These are phyloP conservation scores for Carcina quercana DNA, from an alignment of 2,888 invertebrate genomes.

Conservation along the genomic window DNA sequence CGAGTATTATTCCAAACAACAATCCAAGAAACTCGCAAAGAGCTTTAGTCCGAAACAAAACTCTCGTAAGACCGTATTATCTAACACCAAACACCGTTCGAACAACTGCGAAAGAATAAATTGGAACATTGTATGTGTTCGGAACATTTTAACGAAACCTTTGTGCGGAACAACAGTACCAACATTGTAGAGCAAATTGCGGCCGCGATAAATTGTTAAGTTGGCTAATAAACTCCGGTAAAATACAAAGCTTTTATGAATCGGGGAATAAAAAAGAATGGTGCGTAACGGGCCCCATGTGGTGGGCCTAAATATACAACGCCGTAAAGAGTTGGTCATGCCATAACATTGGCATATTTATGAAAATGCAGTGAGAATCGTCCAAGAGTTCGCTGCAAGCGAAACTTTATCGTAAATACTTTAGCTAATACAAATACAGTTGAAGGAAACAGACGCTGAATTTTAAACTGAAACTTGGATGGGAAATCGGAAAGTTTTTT, in stretches of 20 bases:
- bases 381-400: constrained; percentile 11
- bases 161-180: too few relatives aligned
- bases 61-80: too few relatives aligned
- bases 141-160: too few relatives aligned
- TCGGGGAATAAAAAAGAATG: constrained; percentile 6
- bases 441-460: constrained; percentile 23
- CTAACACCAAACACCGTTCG: too few relatives aligned
- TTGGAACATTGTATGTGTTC: too few relatives aligned
- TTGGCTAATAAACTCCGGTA: constrained; percentile 1
- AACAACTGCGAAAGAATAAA: too few relatives aligned
- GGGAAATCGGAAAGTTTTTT: constrained; percentile 25
- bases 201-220: too few relatives aligned
- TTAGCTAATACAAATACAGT: too few relatives aligned
- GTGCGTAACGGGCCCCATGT: constrained; percentile 6
- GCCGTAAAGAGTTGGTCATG: constrained; percentile 8
- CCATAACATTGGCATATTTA: constrained; percentile 13
- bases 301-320: constrained; percentile 3
- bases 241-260: constrained; percentile 2
- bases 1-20: too few relatives aligned
- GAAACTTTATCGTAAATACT: constrained; percentile 25
- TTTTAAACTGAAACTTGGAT: constrained; percentile 37
- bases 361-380: constrained; percentile 15
- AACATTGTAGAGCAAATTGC: too few relatives aligned
- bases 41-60: too few relatives aligned
- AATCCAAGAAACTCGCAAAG: too few relatives aligned